These are phyloP conservation scores for Callospermophilus lateralis DNA, from an alignment of 2,113 vertebrate genomes.

Conservation along the genomic window DNA sequence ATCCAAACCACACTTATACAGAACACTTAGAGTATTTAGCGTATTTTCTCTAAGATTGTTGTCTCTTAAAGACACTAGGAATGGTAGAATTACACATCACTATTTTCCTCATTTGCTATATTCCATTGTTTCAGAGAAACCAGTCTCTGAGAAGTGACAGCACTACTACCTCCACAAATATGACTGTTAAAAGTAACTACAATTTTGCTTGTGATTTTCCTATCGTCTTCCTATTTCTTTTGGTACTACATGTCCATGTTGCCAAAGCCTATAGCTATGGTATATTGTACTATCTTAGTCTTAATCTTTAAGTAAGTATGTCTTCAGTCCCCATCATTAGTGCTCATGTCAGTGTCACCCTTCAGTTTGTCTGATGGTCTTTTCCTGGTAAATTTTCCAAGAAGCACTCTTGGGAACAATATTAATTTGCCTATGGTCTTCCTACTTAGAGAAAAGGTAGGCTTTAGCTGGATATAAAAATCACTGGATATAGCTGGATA, in stretches of 20 bases:
- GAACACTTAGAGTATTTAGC: neutral
- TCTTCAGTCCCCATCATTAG: neutral
- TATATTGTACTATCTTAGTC: neutral
- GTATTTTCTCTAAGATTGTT: neutral
- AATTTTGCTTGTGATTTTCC: neutral
- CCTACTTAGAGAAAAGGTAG: neutral
- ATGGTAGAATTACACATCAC: neutral
- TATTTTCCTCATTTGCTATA: neutral
- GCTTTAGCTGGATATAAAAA: neutral
- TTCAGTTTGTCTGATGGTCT: neutral
- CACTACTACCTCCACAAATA: neutral
- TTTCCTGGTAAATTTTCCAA: slow-evolving; percentile 4
- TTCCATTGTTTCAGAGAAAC: neutral
- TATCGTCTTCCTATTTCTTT: neutral
- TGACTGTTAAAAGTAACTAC: neutral
- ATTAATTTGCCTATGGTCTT: neutral
- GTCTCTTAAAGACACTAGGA: neutral
- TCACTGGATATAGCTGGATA: neutral
- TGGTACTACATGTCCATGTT: neutral
- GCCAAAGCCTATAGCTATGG: neutral
- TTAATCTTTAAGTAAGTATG: neutral
- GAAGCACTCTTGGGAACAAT: neutral
- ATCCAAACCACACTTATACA: neutral
- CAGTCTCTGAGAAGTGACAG: neutral
- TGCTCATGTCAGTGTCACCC: neutral